Evolutionary conservation across 1,140 invertebrate species (phyloP).

Genomic region (Brachionus plicatilis): DNA sequence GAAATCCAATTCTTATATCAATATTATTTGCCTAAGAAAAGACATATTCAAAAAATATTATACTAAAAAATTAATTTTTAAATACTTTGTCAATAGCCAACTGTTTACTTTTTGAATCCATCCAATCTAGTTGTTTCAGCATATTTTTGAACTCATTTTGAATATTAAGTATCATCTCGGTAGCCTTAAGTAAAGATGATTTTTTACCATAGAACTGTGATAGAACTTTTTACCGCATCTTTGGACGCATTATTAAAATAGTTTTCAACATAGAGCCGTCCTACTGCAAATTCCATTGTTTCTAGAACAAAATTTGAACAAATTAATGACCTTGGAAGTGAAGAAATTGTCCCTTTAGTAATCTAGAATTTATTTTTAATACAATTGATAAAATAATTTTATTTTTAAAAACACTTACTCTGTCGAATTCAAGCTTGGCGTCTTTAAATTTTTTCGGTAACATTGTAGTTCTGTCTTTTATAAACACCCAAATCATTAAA

Average conservation of each 20-base stretch:
- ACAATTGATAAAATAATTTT: background rate
- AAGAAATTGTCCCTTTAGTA: constrained; percentile 5
- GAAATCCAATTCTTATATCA: constrained; percentile 28
- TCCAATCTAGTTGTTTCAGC: constrained; percentile 69
- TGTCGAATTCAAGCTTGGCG: constrained; percentile 12
- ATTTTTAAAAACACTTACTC: background rate
- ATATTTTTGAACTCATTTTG: constrained; percentile 72
- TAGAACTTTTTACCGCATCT: constrained; percentile 51
- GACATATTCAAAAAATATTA: background rate
- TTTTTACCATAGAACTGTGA: background rate
- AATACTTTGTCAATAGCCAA: constrained; percentile 71
- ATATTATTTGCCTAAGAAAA: background rate
- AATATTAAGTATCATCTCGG: constrained; percentile 76
- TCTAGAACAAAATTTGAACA: constrained; percentile 75
- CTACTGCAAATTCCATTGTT: constrained; percentile 75
- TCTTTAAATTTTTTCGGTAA: constrained; percentile 30
- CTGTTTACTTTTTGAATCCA: constrained; percentile 71
- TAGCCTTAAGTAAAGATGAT: constrained; percentile 60
- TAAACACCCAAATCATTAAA: constrained; percentile 18
- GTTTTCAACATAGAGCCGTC: constrained; percentile 75
- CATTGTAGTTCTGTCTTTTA: background rate
- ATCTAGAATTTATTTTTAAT: background rate
- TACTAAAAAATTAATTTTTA: background rate
- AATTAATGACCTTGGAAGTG: constrained; percentile 48
- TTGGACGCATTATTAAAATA: constrained; percentile 79